These are phyloP conservation scores for Chitala chitala DNA, from an alignment of 2,113 vertebrate species.

Conservation along the genomic window DNA sequence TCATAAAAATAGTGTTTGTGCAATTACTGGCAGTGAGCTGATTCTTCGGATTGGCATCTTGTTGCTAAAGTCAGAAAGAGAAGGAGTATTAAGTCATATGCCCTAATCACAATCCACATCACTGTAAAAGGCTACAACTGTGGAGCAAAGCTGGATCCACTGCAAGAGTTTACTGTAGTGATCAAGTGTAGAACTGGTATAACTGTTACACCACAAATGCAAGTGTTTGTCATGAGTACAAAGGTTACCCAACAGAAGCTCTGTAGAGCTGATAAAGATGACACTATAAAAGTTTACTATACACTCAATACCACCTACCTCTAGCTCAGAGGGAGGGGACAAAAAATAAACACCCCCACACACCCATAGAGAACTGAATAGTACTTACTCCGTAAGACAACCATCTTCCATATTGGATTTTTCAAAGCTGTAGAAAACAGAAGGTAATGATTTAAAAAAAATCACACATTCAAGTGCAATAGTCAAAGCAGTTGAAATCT, in stretches of 20 bases:
- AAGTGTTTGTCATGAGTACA: too few relatives aligned
- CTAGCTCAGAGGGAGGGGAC: not conserved
- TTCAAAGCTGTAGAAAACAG: constrained; percentile 66
- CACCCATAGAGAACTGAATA: constrained; percentile 20
- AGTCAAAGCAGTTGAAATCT: too few relatives aligned
- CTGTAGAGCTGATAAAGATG: too few relatives aligned
- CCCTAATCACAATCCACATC: not conserved
- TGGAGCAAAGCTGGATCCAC: not conserved
- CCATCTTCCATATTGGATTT: constrained; percentile 57
- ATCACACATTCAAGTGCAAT: not conserved
- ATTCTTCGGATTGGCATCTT: constrained; percentile 71
- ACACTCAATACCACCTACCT: too few relatives aligned
- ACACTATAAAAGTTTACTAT: too few relatives aligned
- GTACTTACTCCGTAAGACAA: constrained; percentile 64
- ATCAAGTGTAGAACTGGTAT: not conserved
- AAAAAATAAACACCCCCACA: not conserved
- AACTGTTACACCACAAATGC: too few relatives aligned
- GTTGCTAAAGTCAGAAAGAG: constrained; percentile 40
- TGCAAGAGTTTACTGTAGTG: not conserved
- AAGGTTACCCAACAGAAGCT: too few relatives aligned
- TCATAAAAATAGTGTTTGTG: not conserved
- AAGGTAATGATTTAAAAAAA: constrained; percentile 4
- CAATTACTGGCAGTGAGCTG: constrained; percentile 79
- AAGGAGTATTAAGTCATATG: not conserved
- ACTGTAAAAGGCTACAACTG: too few relatives aligned